These are phyloP conservation scores for Planococcus citri DNA, from an alignment of 1,140 invertebrate species.

Conservation along the genomic window DNA sequence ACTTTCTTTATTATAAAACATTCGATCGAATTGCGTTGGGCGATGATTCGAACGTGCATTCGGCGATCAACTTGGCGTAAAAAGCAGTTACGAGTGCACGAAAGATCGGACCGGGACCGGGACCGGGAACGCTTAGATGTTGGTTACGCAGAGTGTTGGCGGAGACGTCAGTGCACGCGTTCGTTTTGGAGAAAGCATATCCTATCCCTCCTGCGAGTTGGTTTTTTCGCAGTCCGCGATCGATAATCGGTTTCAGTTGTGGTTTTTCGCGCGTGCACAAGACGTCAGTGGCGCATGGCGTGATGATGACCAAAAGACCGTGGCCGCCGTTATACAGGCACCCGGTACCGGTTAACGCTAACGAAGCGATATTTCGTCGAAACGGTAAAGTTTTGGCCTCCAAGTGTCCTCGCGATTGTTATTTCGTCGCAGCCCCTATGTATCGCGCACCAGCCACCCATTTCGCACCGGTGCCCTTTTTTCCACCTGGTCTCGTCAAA, in stretches of 20 bases:
- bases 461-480: not conserved
- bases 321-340: conserved; percentile 48
- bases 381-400: not conserved
- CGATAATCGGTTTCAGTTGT: not conserved
- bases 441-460: not conserved
- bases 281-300: not conserved
- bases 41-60: too few relatives aligned
- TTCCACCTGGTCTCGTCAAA: not conserved
- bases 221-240: too few relatives aligned
- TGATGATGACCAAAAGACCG: conserved; percentile 33
- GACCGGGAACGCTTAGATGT: too few relatives aligned
- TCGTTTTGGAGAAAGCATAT: not conserved
- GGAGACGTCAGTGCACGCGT: too few relatives aligned
- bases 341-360: conserved; percentile 27
- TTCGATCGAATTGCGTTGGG: too few relatives aligned
- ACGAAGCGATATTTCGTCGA: conserved; percentile 30
- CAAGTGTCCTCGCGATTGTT: not conserved
- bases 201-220: too few relatives aligned
- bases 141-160: too few relatives aligned
- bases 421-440: not conserved
- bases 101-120: too few relatives aligned
- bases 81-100: too few relatives aligned
- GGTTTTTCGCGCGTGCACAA: not conserved
- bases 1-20: too few relatives aligned
- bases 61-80: too few relatives aligned